These are phyloP conservation scores for Onychomys arenicola DNA, from an alignment of 2,797 vertebrate species.

Conservation along the genomic window DNA sequence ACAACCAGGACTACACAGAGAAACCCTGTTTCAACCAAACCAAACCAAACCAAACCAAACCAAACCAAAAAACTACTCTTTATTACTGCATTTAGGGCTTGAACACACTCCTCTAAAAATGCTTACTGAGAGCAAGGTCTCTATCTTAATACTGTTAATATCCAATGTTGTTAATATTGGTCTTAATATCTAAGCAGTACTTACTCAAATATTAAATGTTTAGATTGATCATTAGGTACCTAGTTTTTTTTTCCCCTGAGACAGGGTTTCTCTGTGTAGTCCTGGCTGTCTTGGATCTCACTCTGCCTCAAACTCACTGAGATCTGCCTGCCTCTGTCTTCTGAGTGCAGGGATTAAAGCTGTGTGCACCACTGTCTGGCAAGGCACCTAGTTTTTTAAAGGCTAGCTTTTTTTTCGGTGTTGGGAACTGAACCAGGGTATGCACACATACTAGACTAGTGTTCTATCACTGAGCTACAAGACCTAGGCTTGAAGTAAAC, in stretches of 20 bases:
- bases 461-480: not conserved
- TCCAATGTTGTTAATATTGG: not conserved
- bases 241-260: not conserved
- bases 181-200: slow-evolving; percentile 18
- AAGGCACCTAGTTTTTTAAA: not conserved
- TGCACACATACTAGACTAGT: not conserved
- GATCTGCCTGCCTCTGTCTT: not conserved
- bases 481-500: not conserved
- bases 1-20: not conserved
- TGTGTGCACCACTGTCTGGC: not conserved
- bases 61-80: not conserved
- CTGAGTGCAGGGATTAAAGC: not conserved
- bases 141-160: slow-evolving; percentile 33
- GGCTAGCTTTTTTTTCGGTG: not conserved
- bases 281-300: not conserved
- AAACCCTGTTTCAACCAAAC: not conserved
- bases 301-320: not conserved
- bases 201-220: slow-evolving; percentile 36
- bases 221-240: not conserved
- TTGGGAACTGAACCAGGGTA: not conserved
- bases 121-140: not conserved
- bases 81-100: slow-evolving; percentile 1
- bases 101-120: slow-evolving; percentile 37
- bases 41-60: not conserved
- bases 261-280: not conserved